These are phyloP conservation scores for Nylanderia fulva DNA, from an alignment of 1,140 invertebrate species.

Conservation along the genomic window DNA sequence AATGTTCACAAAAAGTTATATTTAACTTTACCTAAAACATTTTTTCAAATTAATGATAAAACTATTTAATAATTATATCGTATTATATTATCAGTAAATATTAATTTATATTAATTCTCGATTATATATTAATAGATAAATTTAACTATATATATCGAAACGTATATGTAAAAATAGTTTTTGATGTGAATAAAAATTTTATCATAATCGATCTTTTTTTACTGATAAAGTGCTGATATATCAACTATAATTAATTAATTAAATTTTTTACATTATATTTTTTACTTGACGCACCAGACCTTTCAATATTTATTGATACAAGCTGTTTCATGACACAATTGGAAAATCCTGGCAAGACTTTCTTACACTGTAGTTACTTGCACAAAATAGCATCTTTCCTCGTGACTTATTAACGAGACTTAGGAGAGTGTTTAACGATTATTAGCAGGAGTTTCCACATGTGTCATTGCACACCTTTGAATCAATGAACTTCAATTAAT, in stretches of 20 bases:
- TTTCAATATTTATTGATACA: slow-evolving; percentile 1
- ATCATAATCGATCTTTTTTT: slow-evolving; percentile 26
- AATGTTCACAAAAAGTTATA: not conserved
- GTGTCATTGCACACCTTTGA: slow-evolving; percentile 58
- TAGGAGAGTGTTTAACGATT: slow-evolving; percentile 23
- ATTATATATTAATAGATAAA: not conserved
- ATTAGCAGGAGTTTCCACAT: slow-evolving; percentile 62
- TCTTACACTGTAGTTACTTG: slow-evolving; percentile 19
- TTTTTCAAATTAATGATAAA: not conserved
- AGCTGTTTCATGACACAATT: slow-evolving; percentile 60
- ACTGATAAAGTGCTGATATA: not conserved
- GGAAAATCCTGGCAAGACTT: slow-evolving; percentile 62
- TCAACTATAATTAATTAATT: slow-evolving; percentile 26
- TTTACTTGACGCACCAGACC: not conserved
- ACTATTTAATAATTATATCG: not conserved
- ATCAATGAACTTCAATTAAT: slow-evolving; percentile 36
- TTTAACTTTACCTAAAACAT: not conserved
- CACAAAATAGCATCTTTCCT: slow-evolving; percentile 29
- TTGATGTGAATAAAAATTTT: not conserved
- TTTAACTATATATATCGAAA: not conserved
- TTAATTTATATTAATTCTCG: not conserved
- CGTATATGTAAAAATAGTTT: not conserved
- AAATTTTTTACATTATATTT: slow-evolving; percentile 33
- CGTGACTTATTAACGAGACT: slow-evolving; percentile 2
- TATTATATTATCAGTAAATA: not conserved